These are phyloP conservation scores for Echinarachnius parma DNA, from an alignment of 53 echinoderm and acorn worm genomes.

Conservation along the genomic window DNA sequence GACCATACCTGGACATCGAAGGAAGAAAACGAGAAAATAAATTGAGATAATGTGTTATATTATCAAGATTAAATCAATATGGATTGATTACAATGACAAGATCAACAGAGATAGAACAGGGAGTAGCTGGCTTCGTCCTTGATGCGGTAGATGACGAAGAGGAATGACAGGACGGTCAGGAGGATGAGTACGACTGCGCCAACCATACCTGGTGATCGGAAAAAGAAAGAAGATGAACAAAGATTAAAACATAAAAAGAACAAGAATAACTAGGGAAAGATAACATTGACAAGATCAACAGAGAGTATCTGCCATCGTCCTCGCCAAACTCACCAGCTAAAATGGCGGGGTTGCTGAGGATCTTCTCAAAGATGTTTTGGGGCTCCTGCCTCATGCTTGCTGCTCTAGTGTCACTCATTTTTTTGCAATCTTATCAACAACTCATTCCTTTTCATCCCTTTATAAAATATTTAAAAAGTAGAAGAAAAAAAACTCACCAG, in stretches of 20 bases:
- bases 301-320: too few species aligned
- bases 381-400: not conserved
- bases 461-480: not conserved
- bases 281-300: not conserved
- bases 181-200: constrained; percentile 81
- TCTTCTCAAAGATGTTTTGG: constrained; percentile 60
- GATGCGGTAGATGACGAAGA: constrained; percentile 97
- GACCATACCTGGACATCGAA: constrained; percentile 83
- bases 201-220: constrained; percentile 94
- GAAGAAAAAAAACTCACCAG: constrained; percentile 47
- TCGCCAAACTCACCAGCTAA: constrained; percentile 62
- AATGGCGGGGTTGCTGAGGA: constrained; percentile 62
- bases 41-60: not conserved
- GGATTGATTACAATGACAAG: too few species aligned
- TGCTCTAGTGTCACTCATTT: too few species aligned
- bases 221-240: too few species aligned
- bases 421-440: not conserved
- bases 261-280: not conserved
- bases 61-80: too few species aligned
- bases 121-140: constrained; percentile 99
- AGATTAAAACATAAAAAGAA: too few species aligned
- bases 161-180: constrained; percentile 74
- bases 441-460: not conserved
- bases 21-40: not conserved
- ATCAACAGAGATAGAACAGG: too few species aligned